phyloP scores from a whole-genome alignment of 2,797 vertebrate species.

The Melanitta fusca region DNA sequence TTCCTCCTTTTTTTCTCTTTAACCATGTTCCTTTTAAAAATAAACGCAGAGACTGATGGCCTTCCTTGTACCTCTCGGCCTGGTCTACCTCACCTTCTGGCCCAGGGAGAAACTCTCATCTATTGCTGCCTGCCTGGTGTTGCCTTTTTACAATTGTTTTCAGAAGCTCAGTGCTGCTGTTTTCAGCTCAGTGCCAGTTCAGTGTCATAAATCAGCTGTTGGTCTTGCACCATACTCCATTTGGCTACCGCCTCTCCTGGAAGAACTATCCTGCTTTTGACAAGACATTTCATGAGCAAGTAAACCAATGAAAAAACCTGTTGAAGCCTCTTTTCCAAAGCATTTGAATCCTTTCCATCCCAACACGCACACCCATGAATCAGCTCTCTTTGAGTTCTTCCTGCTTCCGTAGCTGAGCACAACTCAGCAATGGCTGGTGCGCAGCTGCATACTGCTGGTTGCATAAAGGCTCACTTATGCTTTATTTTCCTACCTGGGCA shows the following conservation, averaged over 20 bases:
- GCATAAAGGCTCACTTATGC: background rate
- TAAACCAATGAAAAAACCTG: background rate
- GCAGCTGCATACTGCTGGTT: background rate
- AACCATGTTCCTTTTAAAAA: background rate
- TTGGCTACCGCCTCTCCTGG: background rate
- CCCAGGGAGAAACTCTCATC: background rate
- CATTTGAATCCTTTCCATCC: background rate
- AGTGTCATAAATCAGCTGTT: background rate
- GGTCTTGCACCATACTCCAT: accelerated
- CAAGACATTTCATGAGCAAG: background rate
- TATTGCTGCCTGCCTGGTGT: background rate
- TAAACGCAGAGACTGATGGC: background rate
- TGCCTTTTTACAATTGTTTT: background rate
- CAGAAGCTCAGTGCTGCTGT: background rate
- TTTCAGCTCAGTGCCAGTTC: background rate
- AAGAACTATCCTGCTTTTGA: background rate
- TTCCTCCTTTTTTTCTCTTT: background rate
- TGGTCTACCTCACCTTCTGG: background rate
- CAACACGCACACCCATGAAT: accelerated
- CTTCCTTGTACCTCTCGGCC: background rate
- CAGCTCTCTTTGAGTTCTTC: background rate
- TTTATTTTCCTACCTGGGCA: background rate
- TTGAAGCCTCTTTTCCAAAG: background rate
- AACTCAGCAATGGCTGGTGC: background rate
- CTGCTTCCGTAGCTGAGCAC: background rate